Conservation (phyloP, 1,140 invertebrate species). For the Formica selysi region DNA sequence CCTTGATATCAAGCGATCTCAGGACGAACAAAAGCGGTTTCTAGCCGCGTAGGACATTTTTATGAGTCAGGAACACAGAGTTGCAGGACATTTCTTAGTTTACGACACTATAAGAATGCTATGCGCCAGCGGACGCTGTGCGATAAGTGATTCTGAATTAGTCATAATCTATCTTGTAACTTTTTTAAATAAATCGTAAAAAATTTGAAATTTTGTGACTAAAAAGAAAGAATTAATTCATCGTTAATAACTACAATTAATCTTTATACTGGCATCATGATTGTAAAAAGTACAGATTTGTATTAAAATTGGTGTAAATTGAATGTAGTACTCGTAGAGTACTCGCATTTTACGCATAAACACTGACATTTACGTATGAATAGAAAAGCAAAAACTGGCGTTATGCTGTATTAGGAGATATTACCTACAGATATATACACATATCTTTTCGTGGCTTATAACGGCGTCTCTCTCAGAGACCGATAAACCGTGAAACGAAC, state of each 20-base stretch:
- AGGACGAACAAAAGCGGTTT: conserved; percentile 49
- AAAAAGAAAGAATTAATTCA: neutral
- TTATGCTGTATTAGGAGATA: conserved; percentile 21
- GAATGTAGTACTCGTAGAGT: neutral
- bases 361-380: conserved; percentile 8
- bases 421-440: conserved; percentile 5
- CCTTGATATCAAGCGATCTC: conserved; percentile 67
- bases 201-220: neutral
- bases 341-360: neutral
- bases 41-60: conserved; percentile 17
- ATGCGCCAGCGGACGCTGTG: no score
- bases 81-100: neutral
- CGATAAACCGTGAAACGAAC: conserved; percentile 51
- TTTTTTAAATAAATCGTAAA: neutral
- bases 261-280: neutral
- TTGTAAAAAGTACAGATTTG: neutral
- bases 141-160: conserved; percentile 24
- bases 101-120: neutral
- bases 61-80: conserved; percentile 1
- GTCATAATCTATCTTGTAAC: neutral
- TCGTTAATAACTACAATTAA: neutral
- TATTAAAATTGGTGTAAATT: neutral
- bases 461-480: conserved; percentile 25
- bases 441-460: conserved; percentile 25
- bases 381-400: neutral